A percentile compares a stretch with the other conserved stretches of the same genome.
phyloP scores from a whole-genome alignment of 2,888 invertebrate species.

The Hypomecis atomaria region DNA sequence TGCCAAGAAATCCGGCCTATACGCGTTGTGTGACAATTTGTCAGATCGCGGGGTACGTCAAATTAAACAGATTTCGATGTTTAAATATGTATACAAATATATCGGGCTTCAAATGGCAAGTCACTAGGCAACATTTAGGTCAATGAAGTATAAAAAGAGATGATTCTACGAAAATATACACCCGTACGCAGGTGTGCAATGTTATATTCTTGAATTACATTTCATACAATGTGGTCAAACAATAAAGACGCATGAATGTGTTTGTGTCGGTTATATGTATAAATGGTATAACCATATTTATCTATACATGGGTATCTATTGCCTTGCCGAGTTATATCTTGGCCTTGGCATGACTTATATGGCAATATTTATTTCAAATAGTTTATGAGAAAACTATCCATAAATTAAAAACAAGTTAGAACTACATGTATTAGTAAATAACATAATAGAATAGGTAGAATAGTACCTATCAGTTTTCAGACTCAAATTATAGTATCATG shows the following conservation, averaged over 20 bases:
- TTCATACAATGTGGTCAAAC: constrained; percentile 58
- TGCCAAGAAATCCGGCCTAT: too few species aligned
- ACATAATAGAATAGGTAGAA: constrained; percentile 14
- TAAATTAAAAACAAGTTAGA: constrained; percentile 32
- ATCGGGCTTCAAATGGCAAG: too few species aligned
- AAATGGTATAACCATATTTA: constrained; percentile 56
- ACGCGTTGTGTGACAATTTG: too few species aligned
- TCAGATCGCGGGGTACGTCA: too few species aligned
- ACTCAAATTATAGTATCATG: constrained; percentile 3
- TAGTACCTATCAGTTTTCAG: background rate
- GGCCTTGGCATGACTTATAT: constrained; percentile 22
- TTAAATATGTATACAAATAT: too few species aligned
- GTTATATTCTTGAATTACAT: constrained; percentile 12
- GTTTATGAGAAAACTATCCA: constrained; percentile 36
- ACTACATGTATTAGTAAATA: constrained; percentile 15
- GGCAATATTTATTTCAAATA: constrained; percentile 26
- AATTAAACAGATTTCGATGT: too few species aligned
- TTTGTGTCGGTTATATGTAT: constrained; percentile 66
- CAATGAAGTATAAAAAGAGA: too few species aligned
- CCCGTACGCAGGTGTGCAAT: too few species aligned
- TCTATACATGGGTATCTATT: constrained; percentile 46
- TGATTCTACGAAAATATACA: too few species aligned
- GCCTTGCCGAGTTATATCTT: constrained; percentile 1
- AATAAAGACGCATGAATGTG: constrained; percentile 70
- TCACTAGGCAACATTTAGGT: too few species aligned